These are phyloP conservation scores for Orchestes rusci DNA, from an alignment of 2,888 invertebrate species.

Conservation along the genomic window DNA sequence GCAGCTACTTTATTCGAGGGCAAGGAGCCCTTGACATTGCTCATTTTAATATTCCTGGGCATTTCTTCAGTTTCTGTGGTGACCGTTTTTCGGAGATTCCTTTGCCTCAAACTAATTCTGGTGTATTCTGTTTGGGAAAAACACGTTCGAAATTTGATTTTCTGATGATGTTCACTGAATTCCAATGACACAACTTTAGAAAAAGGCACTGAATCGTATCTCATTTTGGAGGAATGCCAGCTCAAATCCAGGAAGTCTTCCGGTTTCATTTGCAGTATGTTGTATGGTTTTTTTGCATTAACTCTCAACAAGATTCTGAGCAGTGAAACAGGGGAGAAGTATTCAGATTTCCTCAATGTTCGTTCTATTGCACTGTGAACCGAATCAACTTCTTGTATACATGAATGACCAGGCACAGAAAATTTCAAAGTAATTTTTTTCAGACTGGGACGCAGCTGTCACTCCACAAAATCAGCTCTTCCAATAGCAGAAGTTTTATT, in stretches of 20 bases:
- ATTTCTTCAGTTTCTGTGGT: too few species aligned
- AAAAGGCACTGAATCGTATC: slow-evolving; percentile 5
- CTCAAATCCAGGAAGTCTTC: slow-evolving; percentile 6
- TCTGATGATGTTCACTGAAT: slow-evolving; percentile 4
- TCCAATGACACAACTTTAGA: slow-evolving; percentile 5
- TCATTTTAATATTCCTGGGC: not conserved
- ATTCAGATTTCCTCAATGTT: slow-evolving; percentile 19
- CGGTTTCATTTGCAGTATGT: slow-evolving; percentile 2
- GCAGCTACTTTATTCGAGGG: slow-evolving; percentile 1
- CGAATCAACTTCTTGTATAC: slow-evolving; percentile 28
- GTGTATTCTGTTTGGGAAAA: slow-evolving; percentile 1
- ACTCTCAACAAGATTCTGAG: slow-evolving; percentile 6
- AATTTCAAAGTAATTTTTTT: too few species aligned
- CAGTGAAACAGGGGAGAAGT: slow-evolving; percentile 21
- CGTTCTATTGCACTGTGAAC: slow-evolving; percentile 23
- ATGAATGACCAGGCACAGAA: slow-evolving; percentile 29
- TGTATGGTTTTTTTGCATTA: slow-evolving; percentile 6
- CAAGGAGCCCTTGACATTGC: not conserved
- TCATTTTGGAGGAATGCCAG: slow-evolving; percentile 2
- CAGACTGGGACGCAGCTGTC: slow-evolving; percentile 5
- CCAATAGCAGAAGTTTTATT: too few species aligned
- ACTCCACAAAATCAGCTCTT: slow-evolving; percentile 7
- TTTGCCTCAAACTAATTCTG: slow-evolving; percentile 2
- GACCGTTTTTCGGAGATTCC: not conserved
- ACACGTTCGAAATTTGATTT: slow-evolving; percentile 6